Percentiles rank a stretch among this genome's conserved stretches.
These are phyloP conservation scores for Eupeodes luniger DNA, from an alignment of 2,888 invertebrate genomes.

Conservation along the genomic window DNA sequence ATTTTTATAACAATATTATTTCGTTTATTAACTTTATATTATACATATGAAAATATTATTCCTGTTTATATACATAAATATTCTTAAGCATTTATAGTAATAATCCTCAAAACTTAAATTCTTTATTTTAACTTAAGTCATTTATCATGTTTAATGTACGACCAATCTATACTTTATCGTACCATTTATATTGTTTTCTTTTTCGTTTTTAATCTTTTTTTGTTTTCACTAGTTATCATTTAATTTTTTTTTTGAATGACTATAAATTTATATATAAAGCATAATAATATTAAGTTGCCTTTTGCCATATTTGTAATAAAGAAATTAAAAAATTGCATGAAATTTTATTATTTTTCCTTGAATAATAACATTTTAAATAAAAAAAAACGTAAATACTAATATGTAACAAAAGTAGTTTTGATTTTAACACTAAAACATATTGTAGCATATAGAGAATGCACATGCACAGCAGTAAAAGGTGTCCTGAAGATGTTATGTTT, in stretches of 20 bases:
- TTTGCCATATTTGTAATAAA: conserved; percentile 14
- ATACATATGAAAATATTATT: not conserved
- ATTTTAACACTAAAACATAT: conserved; percentile 49
- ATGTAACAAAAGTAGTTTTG: conserved; percentile 66
- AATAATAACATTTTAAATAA: conserved; percentile 26
- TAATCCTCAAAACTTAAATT: not conserved
- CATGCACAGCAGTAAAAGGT: conserved; percentile 53
- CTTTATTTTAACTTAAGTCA: conserved; percentile 29
- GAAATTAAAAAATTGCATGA: conserved; percentile 50
- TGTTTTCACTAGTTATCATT: conserved; percentile 14
- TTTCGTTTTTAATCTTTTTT: not conserved
- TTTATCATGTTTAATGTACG: conserved; percentile 20
- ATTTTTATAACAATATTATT: conserved; percentile 9
- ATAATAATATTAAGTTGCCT: conserved; percentile 4
- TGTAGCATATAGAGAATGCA: conserved; percentile 41
- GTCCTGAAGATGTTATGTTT: not conserved
- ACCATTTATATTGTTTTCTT: not conserved
- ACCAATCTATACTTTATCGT: conserved; percentile 6
- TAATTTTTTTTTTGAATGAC: conserved; percentile 20
- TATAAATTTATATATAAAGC: conserved; percentile 34
- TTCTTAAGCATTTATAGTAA: conserved; percentile 26
- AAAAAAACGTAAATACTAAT: conserved; percentile 55
- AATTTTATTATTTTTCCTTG: conserved; percentile 18
- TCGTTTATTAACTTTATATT: not conserved
- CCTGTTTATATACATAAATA: not conserved